These are phyloP conservation scores for Drosophila macrospina DNA, from an alignment of 2,888 invertebrate species.

Conservation along the genomic window DNA sequence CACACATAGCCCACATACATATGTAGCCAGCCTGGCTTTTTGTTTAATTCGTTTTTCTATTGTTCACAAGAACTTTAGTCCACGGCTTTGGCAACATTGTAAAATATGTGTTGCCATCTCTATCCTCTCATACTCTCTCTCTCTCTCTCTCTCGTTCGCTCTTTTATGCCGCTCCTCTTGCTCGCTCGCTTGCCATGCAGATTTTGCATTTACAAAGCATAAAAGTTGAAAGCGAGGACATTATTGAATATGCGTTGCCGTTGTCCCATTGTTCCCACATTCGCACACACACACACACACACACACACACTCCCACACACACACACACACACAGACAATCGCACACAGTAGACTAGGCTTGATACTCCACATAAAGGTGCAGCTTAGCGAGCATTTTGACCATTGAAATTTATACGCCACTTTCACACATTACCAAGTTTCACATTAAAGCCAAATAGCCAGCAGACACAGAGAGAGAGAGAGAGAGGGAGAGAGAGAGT, in stretches of 20 bases:
- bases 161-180: background rate
- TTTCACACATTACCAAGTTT: slow-evolving; percentile 38
- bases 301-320: slow-evolving; percentile 6
- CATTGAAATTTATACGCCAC: slow-evolving; percentile 74
- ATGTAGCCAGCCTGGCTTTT: slow-evolving; percentile 59
- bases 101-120: slow-evolving; percentile 62
- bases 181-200: slow-evolving; percentile 37
- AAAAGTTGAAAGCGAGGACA: slow-evolving; percentile 78
- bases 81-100: slow-evolving; percentile 74
- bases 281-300: slow-evolving; percentile 12
- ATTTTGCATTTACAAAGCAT: slow-evolving; percentile 71
- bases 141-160: background rate
- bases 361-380: slow-evolving; percentile 39
- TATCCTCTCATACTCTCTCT: slow-evolving; percentile 14
- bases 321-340: background rate
- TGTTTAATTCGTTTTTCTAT: slow-evolving; percentile 80
- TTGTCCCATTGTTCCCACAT: slow-evolving; percentile 64
- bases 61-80: slow-evolving; percentile 79
- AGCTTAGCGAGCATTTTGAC: slow-evolving; percentile 71
- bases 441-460: slow-evolving; percentile 61
- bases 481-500: slow-evolving; percentile 8
- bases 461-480: slow-evolving; percentile 10
- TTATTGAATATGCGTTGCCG: slow-evolving; percentile 77
- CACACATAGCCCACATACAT: slow-evolving; percentile 2
- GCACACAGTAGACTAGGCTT: slow-evolving; percentile 9